phyloP scores from a whole-genome alignment of 2,113 vertebrate genomes.

The Thamnaconus septentrionalis region DNA sequence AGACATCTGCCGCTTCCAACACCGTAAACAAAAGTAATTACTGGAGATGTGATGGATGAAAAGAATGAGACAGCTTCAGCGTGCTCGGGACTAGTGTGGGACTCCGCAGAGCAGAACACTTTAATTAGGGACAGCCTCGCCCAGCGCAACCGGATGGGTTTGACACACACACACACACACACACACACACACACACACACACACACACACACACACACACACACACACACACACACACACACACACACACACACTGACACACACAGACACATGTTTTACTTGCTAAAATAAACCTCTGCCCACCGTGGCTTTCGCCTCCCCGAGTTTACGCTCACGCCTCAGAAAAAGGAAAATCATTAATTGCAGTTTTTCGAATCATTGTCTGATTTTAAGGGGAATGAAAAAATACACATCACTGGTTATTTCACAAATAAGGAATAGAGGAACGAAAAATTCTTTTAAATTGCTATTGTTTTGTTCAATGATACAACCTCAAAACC shows the following conservation, averaged over 20 bases:
- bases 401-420: no score
- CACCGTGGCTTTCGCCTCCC: constrained; percentile 43
- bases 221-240: no score
- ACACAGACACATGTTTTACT: constrained; percentile 35
- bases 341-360: constrained; percentile 22
- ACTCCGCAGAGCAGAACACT: constrained; percentile 73
- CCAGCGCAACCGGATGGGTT: constrained; percentile 63
- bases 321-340: constrained; percentile 41
- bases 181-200: no score
- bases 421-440: no score
- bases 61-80: constrained; percentile 68
- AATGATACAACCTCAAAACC: no score
- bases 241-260: no score
- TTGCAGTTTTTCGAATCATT: no score
- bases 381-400: no score
- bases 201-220: no score
- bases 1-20: constrained; percentile 69
- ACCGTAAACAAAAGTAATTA: constrained; percentile 81
- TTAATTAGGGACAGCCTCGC: constrained; percentile 73
- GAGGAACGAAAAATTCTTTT: no score
- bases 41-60: constrained; percentile 74
- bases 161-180: constrained; percentile 45
- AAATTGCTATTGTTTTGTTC: no score
- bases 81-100: constrained; percentile 63
- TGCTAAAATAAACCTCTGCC: constrained; percentile 64